Percentiles rank a stretch among this genome's conserved stretches.
Evolutionary conservation across 2,797 vertebrate species (phyloP).

Genomic region (Brachymystax lenok): DNA sequence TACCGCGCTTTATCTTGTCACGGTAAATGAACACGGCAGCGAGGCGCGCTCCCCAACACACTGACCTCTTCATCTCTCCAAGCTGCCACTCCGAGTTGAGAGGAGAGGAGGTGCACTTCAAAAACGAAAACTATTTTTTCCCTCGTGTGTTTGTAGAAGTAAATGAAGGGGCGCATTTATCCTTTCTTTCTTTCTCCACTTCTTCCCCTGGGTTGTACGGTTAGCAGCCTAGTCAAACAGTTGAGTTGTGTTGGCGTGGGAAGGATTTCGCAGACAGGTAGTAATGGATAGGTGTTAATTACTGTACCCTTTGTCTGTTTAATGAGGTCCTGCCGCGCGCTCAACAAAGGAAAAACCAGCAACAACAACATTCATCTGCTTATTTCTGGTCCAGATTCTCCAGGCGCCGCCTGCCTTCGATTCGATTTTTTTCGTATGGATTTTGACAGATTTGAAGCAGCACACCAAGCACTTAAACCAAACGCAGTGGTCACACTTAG

Average conservation of each 20-base stretch:
- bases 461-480: conserved; percentile 63
- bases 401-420: conserved; percentile 21
- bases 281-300: conserved; percentile 70
- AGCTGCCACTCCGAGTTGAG: conserved; percentile 57
- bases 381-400: conserved; percentile 40
- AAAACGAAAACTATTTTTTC: neutral
- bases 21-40: conserved; percentile 90
- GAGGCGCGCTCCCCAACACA: conserved; percentile 80
- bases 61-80: conserved; percentile 91
- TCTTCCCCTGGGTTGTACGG: conserved; percentile 53
- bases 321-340: conserved; percentile 34
- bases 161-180: conserved; percentile 3
- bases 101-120: conserved; percentile 69
- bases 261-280: conserved; percentile 68
- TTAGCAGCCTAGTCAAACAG: neutral
- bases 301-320: conserved; percentile 69
- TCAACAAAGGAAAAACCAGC: conserved; percentile 19
- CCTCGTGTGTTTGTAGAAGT: neutral
- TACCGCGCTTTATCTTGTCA: conserved; percentile 98
- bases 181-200: conserved; percentile 5
- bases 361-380: conserved; percentile 31
- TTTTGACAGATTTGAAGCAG: conserved; percentile 70
- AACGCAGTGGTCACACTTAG: conserved; percentile 75
- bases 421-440: conserved; percentile 25
- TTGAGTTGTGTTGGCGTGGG: conserved; percentile 40